Evolutionary conservation across 2,888 invertebrate genomes (phyloP).

Genomic region (Pammene fasciana): DNA sequence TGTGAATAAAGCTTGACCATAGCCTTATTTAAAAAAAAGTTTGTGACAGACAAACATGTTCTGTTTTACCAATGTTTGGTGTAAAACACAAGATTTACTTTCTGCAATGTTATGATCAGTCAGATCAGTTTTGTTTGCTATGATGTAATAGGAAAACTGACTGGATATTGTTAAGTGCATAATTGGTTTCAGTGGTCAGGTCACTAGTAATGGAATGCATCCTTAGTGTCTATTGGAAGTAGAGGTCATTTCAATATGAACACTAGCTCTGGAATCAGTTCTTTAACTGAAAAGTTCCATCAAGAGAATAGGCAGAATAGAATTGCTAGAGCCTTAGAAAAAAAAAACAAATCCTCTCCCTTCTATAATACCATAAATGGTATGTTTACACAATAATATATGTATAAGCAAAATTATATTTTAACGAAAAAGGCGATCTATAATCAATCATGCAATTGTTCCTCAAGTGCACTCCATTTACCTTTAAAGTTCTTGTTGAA

Average conservation of each 20-base stretch:
- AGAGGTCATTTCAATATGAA: slow-evolving; percentile 37
- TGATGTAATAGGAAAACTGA: slow-evolving; percentile 12
- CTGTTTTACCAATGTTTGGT: too few relatives aligned
- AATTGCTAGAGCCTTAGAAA: not conserved
- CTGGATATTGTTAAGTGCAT: slow-evolving; percentile 24
- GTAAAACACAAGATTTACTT: not conserved
- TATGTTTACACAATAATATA: too few relatives aligned
- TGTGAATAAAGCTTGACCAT: too few relatives aligned
- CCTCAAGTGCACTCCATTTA: too few relatives aligned
- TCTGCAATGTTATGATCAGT: not conserved
- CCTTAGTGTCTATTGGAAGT: slow-evolving; percentile 38
- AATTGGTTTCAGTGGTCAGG: slow-evolving; percentile 27
- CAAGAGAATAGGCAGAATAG: not conserved
- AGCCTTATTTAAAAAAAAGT: too few relatives aligned
- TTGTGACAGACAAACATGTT: too few relatives aligned
- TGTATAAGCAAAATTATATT: too few relatives aligned
- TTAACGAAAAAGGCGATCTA: too few relatives aligned
- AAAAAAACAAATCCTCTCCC: not conserved
- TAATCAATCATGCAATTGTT: too few relatives aligned
- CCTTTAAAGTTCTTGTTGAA: too few relatives aligned
- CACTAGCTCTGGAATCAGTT: slow-evolving; percentile 11
- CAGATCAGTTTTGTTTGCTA: not conserved
- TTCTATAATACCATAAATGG: too few relatives aligned
- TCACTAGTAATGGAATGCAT: slow-evolving; percentile 35
- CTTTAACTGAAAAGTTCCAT: slow-evolving; percentile 15